These are phyloP conservation scores for Eurystomus gularis DNA, from an alignment of 2,113 vertebrate genomes.

Conservation along the genomic window DNA sequence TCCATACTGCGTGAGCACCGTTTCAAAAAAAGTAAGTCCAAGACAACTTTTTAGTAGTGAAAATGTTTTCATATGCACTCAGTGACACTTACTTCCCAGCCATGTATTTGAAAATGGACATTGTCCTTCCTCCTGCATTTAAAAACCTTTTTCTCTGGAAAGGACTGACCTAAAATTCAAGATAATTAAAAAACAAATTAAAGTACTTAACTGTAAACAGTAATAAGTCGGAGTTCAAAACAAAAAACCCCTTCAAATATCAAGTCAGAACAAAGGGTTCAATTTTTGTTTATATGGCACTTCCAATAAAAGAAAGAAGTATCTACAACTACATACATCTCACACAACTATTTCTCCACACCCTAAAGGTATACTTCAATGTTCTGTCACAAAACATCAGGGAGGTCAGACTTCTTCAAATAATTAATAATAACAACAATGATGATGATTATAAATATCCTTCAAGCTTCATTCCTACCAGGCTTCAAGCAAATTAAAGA, in stretches of 20 bases:
- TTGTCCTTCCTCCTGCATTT: not conserved
- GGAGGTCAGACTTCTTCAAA: not conserved
- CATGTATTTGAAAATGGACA: not conserved
- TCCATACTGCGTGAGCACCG: not conserved
- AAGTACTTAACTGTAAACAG: not conserved
- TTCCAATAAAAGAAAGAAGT: not conserved
- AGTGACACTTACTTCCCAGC: not conserved
- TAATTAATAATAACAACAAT: not conserved
- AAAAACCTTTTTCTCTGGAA: not conserved
- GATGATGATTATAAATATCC: not conserved
- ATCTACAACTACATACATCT: not conserved
- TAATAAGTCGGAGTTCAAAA: not conserved
- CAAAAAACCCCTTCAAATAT: not conserved
- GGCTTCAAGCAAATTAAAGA: not conserved
- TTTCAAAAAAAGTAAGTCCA: not conserved
- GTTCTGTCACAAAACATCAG: not conserved
- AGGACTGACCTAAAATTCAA: not conserved
- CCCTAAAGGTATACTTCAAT: not conserved
- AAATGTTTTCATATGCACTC: not conserved
- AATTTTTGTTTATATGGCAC: not conserved
- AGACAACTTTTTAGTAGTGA: not conserved
- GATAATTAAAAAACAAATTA: not conserved
- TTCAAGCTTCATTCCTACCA: not conserved
- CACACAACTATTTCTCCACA: not conserved
- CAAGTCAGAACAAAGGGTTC: not conserved